These are phyloP conservation scores for Bombyx huttoni DNA, from an alignment of 2,888 invertebrate species.

Conservation along the genomic window DNA sequence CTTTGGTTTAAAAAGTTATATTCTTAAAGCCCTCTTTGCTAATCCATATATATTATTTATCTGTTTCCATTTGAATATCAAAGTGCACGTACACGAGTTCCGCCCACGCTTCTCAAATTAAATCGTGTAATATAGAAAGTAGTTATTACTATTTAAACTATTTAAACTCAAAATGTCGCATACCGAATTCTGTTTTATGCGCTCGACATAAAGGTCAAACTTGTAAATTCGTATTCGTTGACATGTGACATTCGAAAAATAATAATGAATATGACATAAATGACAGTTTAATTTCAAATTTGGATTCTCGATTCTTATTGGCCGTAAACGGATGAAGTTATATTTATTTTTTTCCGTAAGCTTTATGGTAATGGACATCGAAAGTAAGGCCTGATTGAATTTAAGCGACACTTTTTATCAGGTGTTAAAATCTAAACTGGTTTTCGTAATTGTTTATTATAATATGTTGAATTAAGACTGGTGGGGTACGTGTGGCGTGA, in stretches of 20 bases:
- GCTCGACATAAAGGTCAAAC: neutral
- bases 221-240: neutral
- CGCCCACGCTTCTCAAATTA: slow-evolving; percentile 6
- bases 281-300: slow-evolving; percentile 14
- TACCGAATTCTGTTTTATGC: neutral
- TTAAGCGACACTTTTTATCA: slow-evolving; percentile 6
- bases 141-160: slow-evolving; percentile 7
- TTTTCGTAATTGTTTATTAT: slow-evolving; percentile 7
- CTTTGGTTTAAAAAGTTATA: neutral
- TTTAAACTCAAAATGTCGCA: neutral
- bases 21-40: neutral
- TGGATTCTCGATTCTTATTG: slow-evolving; percentile 8
- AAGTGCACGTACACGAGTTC: slow-evolving; percentile 1
- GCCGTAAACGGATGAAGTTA: slow-evolving; percentile 8
- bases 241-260: neutral
- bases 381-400: slow-evolving; percentile 6
- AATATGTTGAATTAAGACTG: slow-evolving; percentile 6
- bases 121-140: slow-evolving; percentile 10
- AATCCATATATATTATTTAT: neutral
- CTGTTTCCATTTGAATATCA: neutral
- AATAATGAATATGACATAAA: slow-evolving; percentile 9
- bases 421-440: slow-evolving; percentile 7
- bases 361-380: slow-evolving; percentile 5
- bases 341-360: slow-evolving; percentile 8
- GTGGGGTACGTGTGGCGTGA: slow-evolving; percentile 4